Conservation (phyloP, 2,797 vertebrate species). For the Sebastes steindachneri region DNA sequence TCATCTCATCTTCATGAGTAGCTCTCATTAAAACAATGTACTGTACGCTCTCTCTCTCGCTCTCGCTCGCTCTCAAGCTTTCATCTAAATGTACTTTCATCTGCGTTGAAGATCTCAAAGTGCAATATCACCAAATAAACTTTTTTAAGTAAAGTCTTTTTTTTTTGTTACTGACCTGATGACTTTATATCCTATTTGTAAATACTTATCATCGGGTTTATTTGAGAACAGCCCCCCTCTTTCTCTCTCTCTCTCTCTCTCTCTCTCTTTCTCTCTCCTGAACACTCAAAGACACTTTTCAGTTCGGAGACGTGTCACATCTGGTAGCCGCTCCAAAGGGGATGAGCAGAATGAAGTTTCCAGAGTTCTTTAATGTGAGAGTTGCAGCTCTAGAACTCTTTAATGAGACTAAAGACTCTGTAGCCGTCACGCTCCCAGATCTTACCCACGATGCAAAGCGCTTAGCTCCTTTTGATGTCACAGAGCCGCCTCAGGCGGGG, state of each 20-base stretch:
- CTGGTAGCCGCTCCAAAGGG: constrained; percentile 49
- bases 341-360: constrained; percentile 67
- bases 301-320: constrained; percentile 50
- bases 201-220: background rate
- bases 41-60: constrained; percentile 18
- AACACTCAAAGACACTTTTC: constrained; percentile 17
- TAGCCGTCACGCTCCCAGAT: constrained; percentile 81
- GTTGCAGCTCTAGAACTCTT: constrained; percentile 76
- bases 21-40: constrained; percentile 45
- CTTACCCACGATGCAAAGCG: constrained; percentile 83
- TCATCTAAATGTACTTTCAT: constrained; percentile 40
- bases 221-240: background rate
- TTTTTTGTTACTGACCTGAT: constrained; percentile 7
- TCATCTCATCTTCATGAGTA: constrained; percentile 10
- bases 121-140: constrained; percentile 80
- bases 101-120: constrained; percentile 57
- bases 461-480: constrained; percentile 84
- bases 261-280: too few relatives aligned
- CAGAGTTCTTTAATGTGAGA: constrained; percentile 75
- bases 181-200: constrained; percentile 20
- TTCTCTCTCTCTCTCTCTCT: too few relatives aligned
- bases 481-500: constrained; percentile 73
- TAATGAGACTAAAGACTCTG: constrained; percentile 83
- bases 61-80: constrained; percentile 3
- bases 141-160: constrained; percentile 51